A percentile compares a stretch with the other conserved stretches of the same genome.
phyloP scores from a whole-genome alignment of 2,113 vertebrate species.

The Choloepus hoffmanni region DNA sequence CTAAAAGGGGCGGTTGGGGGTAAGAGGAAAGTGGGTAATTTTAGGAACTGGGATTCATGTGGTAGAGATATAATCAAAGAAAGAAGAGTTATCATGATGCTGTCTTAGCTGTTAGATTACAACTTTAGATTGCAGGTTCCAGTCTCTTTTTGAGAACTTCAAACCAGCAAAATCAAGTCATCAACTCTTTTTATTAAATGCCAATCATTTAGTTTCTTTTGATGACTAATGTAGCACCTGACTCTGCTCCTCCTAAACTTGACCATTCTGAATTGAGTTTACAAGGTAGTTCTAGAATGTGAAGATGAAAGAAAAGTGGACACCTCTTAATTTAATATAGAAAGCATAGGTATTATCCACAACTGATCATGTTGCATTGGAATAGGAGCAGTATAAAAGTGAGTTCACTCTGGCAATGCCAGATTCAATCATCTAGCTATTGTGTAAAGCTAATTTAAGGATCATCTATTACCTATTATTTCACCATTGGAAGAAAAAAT shows the following conservation, averaged over 20 bases:
- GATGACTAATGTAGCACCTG: not conserved
- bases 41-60: not conserved
- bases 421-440: constrained; percentile 36
- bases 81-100: not conserved
- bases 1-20: not conserved
- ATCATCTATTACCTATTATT: constrained; percentile 50
- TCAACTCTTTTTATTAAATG: constrained; percentile 8
- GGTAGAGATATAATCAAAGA: not conserved
- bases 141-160: not conserved
- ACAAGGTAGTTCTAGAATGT: not conserved
- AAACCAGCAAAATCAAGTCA: not conserved
- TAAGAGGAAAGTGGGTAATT: not conserved
- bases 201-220: not conserved
- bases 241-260: not conserved
- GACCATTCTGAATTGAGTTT: not conserved
- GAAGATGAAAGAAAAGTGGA: constrained; percentile 19
- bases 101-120: not conserved
- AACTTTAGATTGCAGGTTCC: not conserved
- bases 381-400: not conserved
- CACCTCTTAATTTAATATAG: not conserved
- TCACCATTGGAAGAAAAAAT: not conserved
- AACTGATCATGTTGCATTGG: not conserved
- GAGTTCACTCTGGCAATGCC: not conserved
- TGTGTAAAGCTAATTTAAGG: constrained; percentile 8
- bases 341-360: not conserved